Conservation (phyloP, 2,113 vertebrate genomes). For the Forbesichthys papilliferus region DNA sequence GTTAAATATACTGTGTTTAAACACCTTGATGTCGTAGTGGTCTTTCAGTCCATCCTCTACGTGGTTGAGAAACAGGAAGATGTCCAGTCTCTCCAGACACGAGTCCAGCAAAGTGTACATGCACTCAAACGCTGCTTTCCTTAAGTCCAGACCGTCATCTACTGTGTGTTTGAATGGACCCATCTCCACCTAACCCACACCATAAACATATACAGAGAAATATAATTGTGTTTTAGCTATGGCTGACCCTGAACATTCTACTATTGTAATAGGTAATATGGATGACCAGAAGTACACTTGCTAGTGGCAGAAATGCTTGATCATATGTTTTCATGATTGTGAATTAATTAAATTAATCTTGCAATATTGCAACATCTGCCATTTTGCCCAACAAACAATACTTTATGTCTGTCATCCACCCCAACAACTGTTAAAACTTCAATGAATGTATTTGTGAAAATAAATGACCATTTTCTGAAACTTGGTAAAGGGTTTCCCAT, state of each 20-base stretch:
- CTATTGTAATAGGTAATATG: no score
- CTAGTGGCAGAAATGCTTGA: no score
- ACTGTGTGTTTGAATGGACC: conserved; percentile 98
- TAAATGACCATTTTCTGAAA: no score
- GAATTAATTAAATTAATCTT: no score
- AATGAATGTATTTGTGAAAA: no score
- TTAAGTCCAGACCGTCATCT: conserved; percentile 93
- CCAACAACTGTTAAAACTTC: no score
- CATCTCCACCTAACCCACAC: conserved; percentile 89
- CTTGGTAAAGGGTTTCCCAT: no score
- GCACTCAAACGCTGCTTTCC: conserved; percentile 98
- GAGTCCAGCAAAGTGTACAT: conserved; percentile 99
- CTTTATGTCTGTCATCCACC: no score
- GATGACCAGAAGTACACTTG: no score
- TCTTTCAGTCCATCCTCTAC: conserved; percentile 98
- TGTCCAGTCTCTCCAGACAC: conserved; percentile 96
- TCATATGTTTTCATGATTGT: no score
- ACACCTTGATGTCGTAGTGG: conserved; percentile 98
- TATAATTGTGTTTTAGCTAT: background rate
- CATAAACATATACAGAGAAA: background rate
- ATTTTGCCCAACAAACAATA: background rate
- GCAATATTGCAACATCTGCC: no score
- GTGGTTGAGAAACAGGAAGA: conserved; percentile 98
- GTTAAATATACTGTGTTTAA: background rate
- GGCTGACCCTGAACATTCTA: no score